Conservation (phyloP, 30 jellyfish, hydroid and myxozoan genomes). For the Aurelia coerulea region DNA sequence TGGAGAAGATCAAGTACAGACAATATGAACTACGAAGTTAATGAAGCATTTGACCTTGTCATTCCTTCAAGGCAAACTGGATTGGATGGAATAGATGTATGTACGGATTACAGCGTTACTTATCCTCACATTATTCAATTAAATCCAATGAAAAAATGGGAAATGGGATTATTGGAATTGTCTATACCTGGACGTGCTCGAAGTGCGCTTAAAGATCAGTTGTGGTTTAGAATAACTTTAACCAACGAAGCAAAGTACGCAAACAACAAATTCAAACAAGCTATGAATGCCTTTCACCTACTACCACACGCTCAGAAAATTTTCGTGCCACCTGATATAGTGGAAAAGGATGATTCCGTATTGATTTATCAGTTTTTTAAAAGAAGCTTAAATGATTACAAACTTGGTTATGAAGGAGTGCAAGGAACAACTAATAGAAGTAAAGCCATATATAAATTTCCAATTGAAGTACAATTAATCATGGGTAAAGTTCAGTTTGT, state of each 20-base stretch:
- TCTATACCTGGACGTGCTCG: conserved; percentile 9
- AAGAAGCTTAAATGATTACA: too few species aligned
- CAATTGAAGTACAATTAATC: too few species aligned
- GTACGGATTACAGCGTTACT: conserved; percentile 1
- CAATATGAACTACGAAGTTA: too few species aligned
- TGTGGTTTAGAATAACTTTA: not conserved
- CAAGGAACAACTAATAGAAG: too few species aligned
- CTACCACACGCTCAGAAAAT: not conserved
- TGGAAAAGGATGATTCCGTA: not conserved
- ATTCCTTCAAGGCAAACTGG: conserved; percentile 2
- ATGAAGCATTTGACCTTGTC: conserved; percentile 32
- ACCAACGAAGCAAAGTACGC: not conserved
- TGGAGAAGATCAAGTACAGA: not conserved
- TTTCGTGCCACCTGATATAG: not conserved
- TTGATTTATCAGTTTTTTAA: too few species aligned
- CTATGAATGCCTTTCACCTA: not conserved
- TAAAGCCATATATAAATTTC: too few species aligned
- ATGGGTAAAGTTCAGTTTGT: too few species aligned
- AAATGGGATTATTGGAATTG: conserved; percentile 34
- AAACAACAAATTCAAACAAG: not conserved
- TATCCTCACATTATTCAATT: conserved; percentile 6
- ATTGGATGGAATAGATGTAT: not conserved
- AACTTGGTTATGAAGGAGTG: too few species aligned
- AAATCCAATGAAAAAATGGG: conserved; percentile 22
- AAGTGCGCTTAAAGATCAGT: not conserved